Conservation (phyloP, 2,113 vertebrate species). For the Megaceryle maxima region DNA sequence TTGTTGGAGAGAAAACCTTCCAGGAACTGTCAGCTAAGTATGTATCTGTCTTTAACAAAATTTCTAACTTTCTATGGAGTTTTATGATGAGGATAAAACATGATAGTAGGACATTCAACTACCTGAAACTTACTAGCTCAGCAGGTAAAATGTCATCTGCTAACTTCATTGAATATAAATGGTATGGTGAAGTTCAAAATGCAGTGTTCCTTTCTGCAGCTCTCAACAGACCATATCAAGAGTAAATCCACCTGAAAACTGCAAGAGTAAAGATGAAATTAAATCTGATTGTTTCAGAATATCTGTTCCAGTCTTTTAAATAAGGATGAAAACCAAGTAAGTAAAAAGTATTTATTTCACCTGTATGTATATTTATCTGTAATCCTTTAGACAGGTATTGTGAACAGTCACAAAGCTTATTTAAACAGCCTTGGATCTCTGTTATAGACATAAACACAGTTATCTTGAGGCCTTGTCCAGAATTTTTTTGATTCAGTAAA, state of each 20-base stretch:
- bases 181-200: neutral
- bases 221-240: neutral
- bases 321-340: neutral
- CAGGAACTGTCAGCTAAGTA: neutral
- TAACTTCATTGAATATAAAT: neutral
- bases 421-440: neutral
- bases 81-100: neutral
- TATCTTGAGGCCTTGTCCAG: neutral
- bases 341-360: slow-evolving; percentile 32
- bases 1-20: neutral
- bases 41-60: neutral
- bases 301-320: neutral
- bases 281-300: neutral
- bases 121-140: neutral
- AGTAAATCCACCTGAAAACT: neutral
- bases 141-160: neutral
- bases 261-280: neutral
- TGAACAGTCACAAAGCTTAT: neutral
- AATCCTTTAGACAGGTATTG: neutral
- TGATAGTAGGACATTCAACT: neutral
- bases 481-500: neutral
- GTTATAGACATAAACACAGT: neutral
- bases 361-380: slow-evolving; percentile 3
- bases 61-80: neutral
- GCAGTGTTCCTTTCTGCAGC: neutral